Evolutionary conservation across 2,797 vertebrate species (phyloP).

Genomic region (Macropus fuliginosus): DNA sequence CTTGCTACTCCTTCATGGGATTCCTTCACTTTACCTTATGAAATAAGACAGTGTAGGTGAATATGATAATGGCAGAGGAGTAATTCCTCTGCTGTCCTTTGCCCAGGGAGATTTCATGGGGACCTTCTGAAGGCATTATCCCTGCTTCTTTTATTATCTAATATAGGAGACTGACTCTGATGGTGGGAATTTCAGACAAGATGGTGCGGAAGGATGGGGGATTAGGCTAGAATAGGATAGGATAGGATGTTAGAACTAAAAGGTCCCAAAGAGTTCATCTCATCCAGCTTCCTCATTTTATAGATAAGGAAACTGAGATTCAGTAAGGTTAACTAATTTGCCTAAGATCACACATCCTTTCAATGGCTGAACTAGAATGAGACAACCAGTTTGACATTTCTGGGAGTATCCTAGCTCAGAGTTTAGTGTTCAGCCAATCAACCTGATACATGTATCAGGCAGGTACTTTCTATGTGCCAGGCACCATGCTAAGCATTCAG

Average conservation of each 20-base stretch:
- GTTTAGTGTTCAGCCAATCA: neutral
- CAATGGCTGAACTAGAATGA: neutral
- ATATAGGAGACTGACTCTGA: neutral
- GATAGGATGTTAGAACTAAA: neutral
- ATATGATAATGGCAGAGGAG: neutral
- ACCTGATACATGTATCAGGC: neutral
- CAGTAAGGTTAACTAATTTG: neutral
- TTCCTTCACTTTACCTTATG: neutral
- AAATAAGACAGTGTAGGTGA: neutral
- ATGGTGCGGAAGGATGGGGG: neutral
- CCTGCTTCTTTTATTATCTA: neutral
- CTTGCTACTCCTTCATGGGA: neutral
- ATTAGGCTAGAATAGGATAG: neutral
- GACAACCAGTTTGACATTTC: neutral
- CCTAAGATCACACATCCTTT: neutral
- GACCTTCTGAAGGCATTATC: neutral
- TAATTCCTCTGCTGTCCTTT: neutral
- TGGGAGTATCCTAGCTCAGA: neutral
- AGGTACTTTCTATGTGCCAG: neutral
- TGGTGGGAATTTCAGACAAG: neutral
- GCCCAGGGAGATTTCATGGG: neutral
- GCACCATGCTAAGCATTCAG: neutral
- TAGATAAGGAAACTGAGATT: neutral
- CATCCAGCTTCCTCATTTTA: neutral
- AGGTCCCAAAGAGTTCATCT: neutral